A percentile compares a stretch with the other conserved stretches of the same genome.
phyloP scores from a whole-genome alignment of 53 echinoderm and acorn worm species.

The Patiria pectinifera region DNA sequence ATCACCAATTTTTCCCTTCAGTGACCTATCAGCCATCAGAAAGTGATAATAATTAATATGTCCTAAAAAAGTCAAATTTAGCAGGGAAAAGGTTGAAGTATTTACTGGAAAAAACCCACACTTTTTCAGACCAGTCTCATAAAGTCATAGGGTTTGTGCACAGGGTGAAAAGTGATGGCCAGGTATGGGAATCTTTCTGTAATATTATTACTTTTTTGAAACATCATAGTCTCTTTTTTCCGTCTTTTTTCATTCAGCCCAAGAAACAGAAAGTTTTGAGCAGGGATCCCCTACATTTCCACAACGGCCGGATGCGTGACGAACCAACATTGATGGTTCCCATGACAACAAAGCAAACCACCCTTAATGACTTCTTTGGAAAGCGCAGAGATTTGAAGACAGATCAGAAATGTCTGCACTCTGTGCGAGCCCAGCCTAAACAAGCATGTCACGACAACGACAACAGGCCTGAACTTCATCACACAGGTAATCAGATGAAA shows the following conservation, averaged over 20 bases:
- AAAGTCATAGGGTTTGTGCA: too few relatives aligned
- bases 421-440: neutral
- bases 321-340: slow-evolving; percentile 16
- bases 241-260: neutral
- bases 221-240: neutral
- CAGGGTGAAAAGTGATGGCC: too few relatives aligned
- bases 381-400: neutral
- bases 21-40: too few relatives aligned
- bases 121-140: too few relatives aligned
- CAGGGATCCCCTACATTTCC: neutral
- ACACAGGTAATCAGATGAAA: neutral
- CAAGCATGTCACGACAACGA: neutral
- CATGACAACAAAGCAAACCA: slow-evolving; percentile 40
- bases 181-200: too few relatives aligned
- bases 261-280: slow-evolving; percentile 11
- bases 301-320: neutral
- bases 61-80: too few relatives aligned
- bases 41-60: too few relatives aligned
- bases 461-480: neutral
- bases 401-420: neutral
- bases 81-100: too few relatives aligned
- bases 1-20: too few relatives aligned
- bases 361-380: slow-evolving; percentile 34
- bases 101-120: too few relatives aligned
- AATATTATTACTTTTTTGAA: too few relatives aligned